Evolutionary conservation across 2,797 vertebrate species (phyloP).

Genomic region (Nyctibius grandis): DNA sequence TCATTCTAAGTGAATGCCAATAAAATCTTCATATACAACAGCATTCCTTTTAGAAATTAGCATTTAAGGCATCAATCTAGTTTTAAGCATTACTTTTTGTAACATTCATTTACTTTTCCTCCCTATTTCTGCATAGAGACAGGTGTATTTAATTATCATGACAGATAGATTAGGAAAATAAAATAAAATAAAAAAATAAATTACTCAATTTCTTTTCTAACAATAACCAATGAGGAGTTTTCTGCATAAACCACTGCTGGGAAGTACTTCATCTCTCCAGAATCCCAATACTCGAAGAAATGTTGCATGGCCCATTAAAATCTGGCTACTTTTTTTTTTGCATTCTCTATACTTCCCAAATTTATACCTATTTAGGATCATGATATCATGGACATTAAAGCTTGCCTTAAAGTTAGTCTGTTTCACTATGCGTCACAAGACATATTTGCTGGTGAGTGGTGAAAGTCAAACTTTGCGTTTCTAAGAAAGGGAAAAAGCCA

Average conservation of each 20-base stretch:
- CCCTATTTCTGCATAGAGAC: not conserved
- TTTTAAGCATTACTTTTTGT: not conserved
- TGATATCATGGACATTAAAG: rapidly evolving
- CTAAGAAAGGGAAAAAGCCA: not conserved
- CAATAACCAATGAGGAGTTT: not conserved
- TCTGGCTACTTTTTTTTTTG: not conserved
- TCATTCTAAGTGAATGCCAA: not conserved
- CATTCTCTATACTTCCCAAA: not conserved
- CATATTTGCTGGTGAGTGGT: not conserved
- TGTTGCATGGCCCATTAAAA: not conserved
- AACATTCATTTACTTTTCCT: not conserved
- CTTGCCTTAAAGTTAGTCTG: not conserved
- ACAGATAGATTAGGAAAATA: not conserved
- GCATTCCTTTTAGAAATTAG: not conserved
- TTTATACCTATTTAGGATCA: not conserved
- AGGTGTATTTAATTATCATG: not conserved
- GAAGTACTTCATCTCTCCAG: not conserved
- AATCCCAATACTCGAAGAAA: not conserved
- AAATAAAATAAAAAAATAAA: too few species aligned
- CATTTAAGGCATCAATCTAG: not conserved
- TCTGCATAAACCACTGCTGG: not conserved
- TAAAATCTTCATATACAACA: not conserved
- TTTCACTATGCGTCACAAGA: not conserved
- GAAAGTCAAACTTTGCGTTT: not conserved
- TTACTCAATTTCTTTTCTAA: not conserved